A percentile compares a stretch with the other conserved stretches of the same genome.
Conservation (phyloP, 2,113 vertebrate genomes). For the Odontesthes bonariensis region DNA sequence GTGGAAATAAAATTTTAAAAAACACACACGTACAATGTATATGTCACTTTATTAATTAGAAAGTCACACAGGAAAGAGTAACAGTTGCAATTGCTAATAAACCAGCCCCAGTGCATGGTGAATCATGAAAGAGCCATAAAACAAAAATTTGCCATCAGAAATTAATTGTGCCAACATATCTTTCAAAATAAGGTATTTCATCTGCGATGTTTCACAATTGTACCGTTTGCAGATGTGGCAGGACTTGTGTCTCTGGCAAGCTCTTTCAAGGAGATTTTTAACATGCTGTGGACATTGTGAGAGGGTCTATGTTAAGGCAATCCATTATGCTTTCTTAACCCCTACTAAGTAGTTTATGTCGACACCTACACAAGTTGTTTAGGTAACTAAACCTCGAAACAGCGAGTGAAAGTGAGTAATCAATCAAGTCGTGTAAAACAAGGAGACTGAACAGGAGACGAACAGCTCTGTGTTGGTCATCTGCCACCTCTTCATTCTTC, state of each 20-base stretch:
- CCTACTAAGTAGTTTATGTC: no score
- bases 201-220: not conserved
- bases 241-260: no score
- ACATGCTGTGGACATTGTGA: not conserved
- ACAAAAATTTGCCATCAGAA: not conserved
- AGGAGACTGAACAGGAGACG: no score
- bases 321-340: not conserved
- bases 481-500: no score
- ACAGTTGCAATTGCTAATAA: not conserved
- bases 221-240: not conserved
- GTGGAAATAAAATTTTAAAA: not conserved
- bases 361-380: not conserved
- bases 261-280: not conserved
- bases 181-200: not conserved
- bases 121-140: no score
- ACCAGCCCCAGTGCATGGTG: not conserved
- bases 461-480: no score
- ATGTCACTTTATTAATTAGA: conserved; percentile 44
- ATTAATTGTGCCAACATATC: not conserved
- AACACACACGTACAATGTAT: not conserved
- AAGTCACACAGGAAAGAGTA: not conserved
- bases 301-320: not conserved
- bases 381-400: not conserved
- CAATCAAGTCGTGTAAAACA: no score
- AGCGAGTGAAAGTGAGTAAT: not conserved